phyloP scores from a whole-genome alignment of 2,113 vertebrate genomes.

The Rhineura floridana region DNA sequence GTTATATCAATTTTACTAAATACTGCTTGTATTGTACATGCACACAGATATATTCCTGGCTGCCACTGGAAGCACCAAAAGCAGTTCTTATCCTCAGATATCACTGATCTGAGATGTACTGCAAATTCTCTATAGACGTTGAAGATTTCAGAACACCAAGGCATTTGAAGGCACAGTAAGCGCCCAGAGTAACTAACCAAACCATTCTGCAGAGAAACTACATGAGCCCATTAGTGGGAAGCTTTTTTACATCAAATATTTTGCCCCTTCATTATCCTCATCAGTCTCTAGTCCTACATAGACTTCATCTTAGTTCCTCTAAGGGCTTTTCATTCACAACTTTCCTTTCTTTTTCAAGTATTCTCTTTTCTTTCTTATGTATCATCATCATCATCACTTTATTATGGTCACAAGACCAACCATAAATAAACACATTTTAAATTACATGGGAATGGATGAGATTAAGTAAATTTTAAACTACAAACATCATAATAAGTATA shows the following conservation, averaged over 20 bases:
- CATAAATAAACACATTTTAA: no score
- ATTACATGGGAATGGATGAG: no score
- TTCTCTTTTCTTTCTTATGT: constrained; percentile 9
- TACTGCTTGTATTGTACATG: constrained; percentile 14
- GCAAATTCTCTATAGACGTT: constrained; percentile 39
- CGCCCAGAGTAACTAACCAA: constrained; percentile 5
- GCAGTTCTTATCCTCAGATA: constrained; percentile 37
- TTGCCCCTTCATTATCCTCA: not conserved
- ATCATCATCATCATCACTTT: no score
- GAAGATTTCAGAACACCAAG: constrained; percentile 36
- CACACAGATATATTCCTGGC: constrained; percentile 20
- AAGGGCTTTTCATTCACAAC: not conserved
- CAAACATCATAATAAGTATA: no score
- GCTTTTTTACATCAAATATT: constrained; percentile 22
- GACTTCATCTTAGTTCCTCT: not conserved
- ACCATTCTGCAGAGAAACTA: constrained; percentile 35
- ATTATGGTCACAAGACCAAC: no score
- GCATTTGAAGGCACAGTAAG: constrained; percentile 26
- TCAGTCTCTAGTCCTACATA: not conserved
- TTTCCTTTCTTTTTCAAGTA: not conserved
- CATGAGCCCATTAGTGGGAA: constrained; percentile 8
- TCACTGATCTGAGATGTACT: constrained; percentile 38
- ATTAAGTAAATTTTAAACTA: no score
- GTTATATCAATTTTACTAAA: not conserved
- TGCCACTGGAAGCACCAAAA: constrained; percentile 37